A percentile compares a stretch with the other conserved stretches of the same genome.
phyloP scores from a whole-genome alignment of 1,140 invertebrate species.

The Fopius arisanus region DNA sequence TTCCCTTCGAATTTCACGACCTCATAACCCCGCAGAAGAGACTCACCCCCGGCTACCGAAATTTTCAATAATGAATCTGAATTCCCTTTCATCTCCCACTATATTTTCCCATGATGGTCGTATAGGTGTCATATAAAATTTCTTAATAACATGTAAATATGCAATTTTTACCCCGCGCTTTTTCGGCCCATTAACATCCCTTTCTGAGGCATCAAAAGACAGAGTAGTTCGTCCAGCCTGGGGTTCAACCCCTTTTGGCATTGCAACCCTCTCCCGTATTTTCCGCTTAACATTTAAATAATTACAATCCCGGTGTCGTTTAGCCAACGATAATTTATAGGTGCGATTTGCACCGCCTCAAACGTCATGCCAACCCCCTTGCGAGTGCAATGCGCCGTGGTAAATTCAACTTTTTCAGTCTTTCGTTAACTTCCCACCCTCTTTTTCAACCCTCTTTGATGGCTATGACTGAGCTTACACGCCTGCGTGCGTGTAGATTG shows the following conservation, averaged over 20 bases:
- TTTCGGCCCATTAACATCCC: slow-evolving; percentile 28
- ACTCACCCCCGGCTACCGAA: too few relatives aligned
- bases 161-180: too few relatives aligned
- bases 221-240: background rate
- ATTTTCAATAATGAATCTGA: too few relatives aligned
- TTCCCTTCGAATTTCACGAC: too few relatives aligned
- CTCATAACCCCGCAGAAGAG: too few relatives aligned
- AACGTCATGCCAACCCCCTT: slow-evolving; percentile 6
- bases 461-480: background rate
- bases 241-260: background rate
- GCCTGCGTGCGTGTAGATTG: slow-evolving; percentile 14
- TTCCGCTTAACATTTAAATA: slow-evolving; percentile 57
- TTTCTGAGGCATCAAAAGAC: background rate
- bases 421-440: background rate
- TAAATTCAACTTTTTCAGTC: background rate
- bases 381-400: slow-evolving; percentile 16
- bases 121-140: too few relatives aligned
- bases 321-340: slow-evolving; percentile 57
- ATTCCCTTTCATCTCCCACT: too few relatives aligned
- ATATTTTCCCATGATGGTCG: too few relatives aligned
- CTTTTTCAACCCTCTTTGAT: background rate
- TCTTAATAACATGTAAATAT: too few relatives aligned
- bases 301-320: slow-evolving; percentile 54
- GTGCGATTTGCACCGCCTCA: slow-evolving; percentile 43
- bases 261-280: slow-evolving; percentile 27